Conservation (phyloP, 2,888 invertebrate genomes). For the Litoditis marina region DNA sequence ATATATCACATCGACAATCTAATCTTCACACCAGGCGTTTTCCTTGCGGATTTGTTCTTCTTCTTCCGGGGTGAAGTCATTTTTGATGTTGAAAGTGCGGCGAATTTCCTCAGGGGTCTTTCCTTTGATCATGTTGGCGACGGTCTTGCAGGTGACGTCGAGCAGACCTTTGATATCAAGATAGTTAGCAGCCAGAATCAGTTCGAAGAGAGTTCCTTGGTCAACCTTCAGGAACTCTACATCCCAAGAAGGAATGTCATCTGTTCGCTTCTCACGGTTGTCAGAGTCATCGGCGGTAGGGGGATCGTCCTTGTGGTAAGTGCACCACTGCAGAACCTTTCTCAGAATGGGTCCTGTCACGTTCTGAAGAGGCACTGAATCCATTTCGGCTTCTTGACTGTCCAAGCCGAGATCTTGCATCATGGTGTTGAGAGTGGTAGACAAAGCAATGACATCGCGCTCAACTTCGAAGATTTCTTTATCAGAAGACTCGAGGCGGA, state of each 20-base stretch:
- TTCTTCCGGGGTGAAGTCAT: constrained; percentile 76
- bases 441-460: constrained; percentile 93
- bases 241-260: constrained; percentile 98
- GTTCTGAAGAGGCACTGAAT: constrained; percentile 77
- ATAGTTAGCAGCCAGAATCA: constrained; percentile 71
- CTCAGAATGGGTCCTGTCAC: constrained; percentile 93
- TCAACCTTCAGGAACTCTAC: constrained; percentile 97
- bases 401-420: constrained; percentile 69
- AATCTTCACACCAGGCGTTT: constrained; percentile 61
- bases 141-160: constrained; percentile 92
- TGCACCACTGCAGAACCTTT: constrained; percentile 71
- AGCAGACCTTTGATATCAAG: constrained; percentile 67
- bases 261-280: constrained; percentile 94
- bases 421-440: constrained; percentile 97
- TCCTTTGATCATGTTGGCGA: constrained; percentile 69
- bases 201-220: constrained; percentile 90
- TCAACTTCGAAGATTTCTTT: constrained; percentile 70
- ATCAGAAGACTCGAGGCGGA: constrained; percentile 26
- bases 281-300: constrained; percentile 87
- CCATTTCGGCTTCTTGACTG: constrained; percentile 14
- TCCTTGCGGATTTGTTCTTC: constrained; percentile 73
- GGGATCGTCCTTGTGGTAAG: constrained; percentile 73
- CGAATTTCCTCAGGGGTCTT: constrained; percentile 68
- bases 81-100: constrained; percentile 68
- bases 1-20: constrained; percentile 4